Base-by-base conservation (phyloP, 2,888 invertebrate genomes). In the Himalopsyche anomala region DNA sequence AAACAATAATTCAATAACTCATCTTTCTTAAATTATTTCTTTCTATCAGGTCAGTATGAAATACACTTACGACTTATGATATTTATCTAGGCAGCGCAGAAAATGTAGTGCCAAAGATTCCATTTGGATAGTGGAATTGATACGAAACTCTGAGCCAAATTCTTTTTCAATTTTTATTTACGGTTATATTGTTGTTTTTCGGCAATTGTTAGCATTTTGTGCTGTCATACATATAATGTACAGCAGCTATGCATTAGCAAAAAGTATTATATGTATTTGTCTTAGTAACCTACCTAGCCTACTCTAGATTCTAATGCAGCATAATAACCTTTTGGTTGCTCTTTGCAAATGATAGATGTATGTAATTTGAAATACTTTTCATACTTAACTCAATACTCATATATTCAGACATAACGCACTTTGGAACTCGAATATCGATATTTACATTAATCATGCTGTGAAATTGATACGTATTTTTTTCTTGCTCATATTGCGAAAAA, bases 91-190 rank as follows among this genome's bases (percentile, higher is more conserved):
- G 74, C 74, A 36, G 74, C 28, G 12, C 36, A 74, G 38, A 38
- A 74, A 74, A 74, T 74, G 74, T 74, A 74, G 74, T 74, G 74
- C 74, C 74, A 74, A 74, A 19, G 74, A 74, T 74, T 74, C 74
- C 74, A 74, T 74, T 74, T 74, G 74, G 74, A 74, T 74, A 74
- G 74, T 74, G 74, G 74, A 74, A 74, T 74, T 74, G 74, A 74
- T 74, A 74, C 17, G 38, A 19, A 74, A 74, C 74, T 74, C 74
- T 38, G 74, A 74, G 74, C 74, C 74, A 74, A 74, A 74, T 74
- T 28, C 38, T 36, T 74, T 74, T 38, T 74, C 36, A 74, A 74
- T 38, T 74, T 74, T 74, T 69, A 69, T 69, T 69, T 74, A 38
- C 74, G 74, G 74, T 74, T 74, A 15, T 51, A 15, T 51, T 36